These are phyloP conservation scores for Polyodon spathula DNA, from an alignment of 2,113 vertebrate genomes.

Conservation along the genomic window DNA sequence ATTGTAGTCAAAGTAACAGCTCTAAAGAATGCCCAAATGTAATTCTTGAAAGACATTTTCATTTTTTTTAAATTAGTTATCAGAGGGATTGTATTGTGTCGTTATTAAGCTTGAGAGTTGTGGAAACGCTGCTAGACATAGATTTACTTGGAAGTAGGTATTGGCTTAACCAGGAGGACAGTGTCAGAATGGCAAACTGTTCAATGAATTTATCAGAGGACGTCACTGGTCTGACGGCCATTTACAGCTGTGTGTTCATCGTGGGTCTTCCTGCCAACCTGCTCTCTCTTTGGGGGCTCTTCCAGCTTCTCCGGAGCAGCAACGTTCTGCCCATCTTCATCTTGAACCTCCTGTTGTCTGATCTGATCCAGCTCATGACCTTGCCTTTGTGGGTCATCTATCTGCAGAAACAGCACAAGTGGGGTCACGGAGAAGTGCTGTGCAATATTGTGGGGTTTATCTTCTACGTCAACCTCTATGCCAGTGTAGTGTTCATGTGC, in stretches of 20 bases:
- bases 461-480: constrained; percentile 28
- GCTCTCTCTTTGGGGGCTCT: constrained; percentile 57
- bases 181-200: not conserved
- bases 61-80: too few species aligned
- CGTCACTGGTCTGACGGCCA: constrained; percentile 41
- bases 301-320: constrained; percentile 47
- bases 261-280: constrained; percentile 55
- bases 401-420: constrained; percentile 37
- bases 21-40: too few species aligned
- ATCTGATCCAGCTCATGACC: constrained; percentile 56
- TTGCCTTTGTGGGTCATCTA: constrained; percentile 61
- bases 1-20: too few species aligned
- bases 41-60: too few species aligned
- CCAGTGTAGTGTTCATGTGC: too few species aligned
- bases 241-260: constrained; percentile 55
- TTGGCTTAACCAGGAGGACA: too few species aligned
- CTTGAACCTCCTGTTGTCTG: constrained; percentile 57
- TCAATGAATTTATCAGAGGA: not conserved
- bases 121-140: too few species aligned
- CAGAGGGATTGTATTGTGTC: too few species aligned
- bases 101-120: too few species aligned
- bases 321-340: constrained; percentile 51
- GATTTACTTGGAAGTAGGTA: too few species aligned
- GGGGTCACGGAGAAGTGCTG: constrained; percentile 32
- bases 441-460: constrained; percentile 50